Base-by-base conservation (phyloP, 1,140 invertebrate species). In the Drosophila arawakana region DNA sequence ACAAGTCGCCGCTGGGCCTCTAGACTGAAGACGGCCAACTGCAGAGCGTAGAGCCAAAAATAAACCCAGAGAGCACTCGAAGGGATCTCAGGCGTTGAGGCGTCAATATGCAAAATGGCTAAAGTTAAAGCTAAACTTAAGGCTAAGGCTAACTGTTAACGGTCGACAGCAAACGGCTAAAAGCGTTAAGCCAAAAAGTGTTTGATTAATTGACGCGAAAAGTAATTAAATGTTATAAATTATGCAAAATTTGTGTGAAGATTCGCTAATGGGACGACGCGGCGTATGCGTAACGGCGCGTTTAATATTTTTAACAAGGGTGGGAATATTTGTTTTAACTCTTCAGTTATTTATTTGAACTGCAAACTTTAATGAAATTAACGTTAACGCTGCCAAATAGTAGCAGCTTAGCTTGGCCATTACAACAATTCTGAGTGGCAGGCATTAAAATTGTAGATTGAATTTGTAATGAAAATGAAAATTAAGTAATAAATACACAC, bases 21-120 rank as follows among this genome's bases (percentile, higher is more conserved):
- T 18, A 21, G 1, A 30, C 25, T 30, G 3, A 30, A 30, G 4
- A 30, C 25, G 25, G 25, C 25, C 2, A 30, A 30, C 25, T 30
- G 25, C 25, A 30, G 25, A 18, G 46, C 37, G 7, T 54, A 41
- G 61, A 61, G 61, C 50, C 63, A 58, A 55, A 74, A 84, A 77
- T 67, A 71, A 83, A 58, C 46, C 46, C 7, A 30, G 52, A 61
- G 65, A 49, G 57, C 58, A 57, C 72, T 69, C 43, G 13, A 81
- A 81, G 62, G 47, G 55, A 71, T 71, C 57, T 50, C 37, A 59
- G 37, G 18, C 41, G 49, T 11, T 61, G 54, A 84, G 81, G 77
- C 76, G 81, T 77, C 68, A 83, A 80, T 80, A 84, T 84, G 81
- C 73, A 81, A 84, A 84, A 85, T 71, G 74, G 50, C 25, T 30